Base-by-base conservation (phyloP, 2,113 vertebrate genomes). In the Hipposideros armiger region DNA sequence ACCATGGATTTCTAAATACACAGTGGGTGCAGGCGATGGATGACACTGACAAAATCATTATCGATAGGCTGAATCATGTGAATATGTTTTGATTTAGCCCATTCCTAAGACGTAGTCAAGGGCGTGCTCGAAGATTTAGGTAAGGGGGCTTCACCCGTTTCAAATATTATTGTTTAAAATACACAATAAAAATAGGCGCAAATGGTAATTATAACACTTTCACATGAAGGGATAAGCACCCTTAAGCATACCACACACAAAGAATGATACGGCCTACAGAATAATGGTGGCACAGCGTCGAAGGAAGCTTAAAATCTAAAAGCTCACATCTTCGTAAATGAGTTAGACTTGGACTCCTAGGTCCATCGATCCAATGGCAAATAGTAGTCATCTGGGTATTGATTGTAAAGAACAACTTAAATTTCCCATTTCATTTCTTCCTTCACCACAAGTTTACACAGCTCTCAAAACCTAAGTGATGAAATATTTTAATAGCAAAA, bases 191-290 rank as follows among this genome's bases (percentile, higher is more conserved):
- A 30, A 4, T 15, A 72, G 56, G 19, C 13, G 19, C 3, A 62
- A 82, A 86, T 10, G 32, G 5, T 47, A 30, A 30, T 24, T 11
- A 52, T 1, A 45, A 40, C 11, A 20, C 32, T 24, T 28, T 84
- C 30, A 0, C 0, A 4, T 10, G 30, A 85, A 40, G 19, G 20
- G 45, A 7, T 24, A 67, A 2, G n/a, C 24, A 77, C 19, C 32
- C 56, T 17, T 4, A n/a, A 22, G 42, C 66, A 15, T 4, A 22
- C 15, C 36, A 30, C 66, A 4, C 22, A 10, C 0, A 30, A 32
- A 54, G 3, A 0, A 45, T 52, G 14, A 7, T 7, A n/a, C 1
- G 8, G 3, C 11, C 13, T 6, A 1, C 1, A 10, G 56, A 52
- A 45, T 14, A 17, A 40, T 1, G 3, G 19, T 28, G 19, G 69